Base-by-base conservation (phyloP, 2,113 vertebrate genomes). In the Lepidothrix coronata region DNA sequence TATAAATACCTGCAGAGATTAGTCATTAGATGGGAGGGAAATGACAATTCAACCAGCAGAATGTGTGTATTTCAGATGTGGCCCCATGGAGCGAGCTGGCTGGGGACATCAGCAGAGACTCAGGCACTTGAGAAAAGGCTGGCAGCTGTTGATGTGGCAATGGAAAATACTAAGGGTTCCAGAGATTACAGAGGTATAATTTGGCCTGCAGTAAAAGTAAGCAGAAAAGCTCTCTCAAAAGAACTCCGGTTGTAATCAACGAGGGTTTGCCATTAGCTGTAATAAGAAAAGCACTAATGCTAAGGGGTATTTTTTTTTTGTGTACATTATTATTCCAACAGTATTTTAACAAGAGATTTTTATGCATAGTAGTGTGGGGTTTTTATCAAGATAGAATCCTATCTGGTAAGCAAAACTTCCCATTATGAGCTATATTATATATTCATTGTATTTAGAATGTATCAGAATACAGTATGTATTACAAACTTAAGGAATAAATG, bases 111-210 rank as follows among this genome's bases (percentile, higher is more conserved):
- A 7, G 61, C 65, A 43, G 41, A 82, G 44, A 25, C 77, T 74
- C 68, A 3, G 15, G 63, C 43, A 27, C 82, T 91, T 88, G 83
- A 48, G 87, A 88, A 88, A 59, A 65, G 65, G 52, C 92, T 80
- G 65, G 82, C 96, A 96, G 95, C 96, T 97, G 96, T 95, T 96
- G 95, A 81, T 95, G 93, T 93, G 85, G 88, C 93, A 95, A 93
- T 97, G 95, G 95, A 97, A 97, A 97, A 96, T 97, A 91, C 83
- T 95, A 46, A 68, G 92, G 83, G 83, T 97, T 96, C 96, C 96
- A 96, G 88, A 94, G 68, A 96, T 96, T 74, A 23, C 95, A 94
- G 90, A 76, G 76, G 65, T 93, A 87, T 92, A 95, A 95, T 92
- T 91, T 93, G 79, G 68, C 76, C 93, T 89, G 76, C 92, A 68